phyloP scores from a whole-genome alignment of 2,888 invertebrate species.

The Phyllotreta cruciferae region DNA sequence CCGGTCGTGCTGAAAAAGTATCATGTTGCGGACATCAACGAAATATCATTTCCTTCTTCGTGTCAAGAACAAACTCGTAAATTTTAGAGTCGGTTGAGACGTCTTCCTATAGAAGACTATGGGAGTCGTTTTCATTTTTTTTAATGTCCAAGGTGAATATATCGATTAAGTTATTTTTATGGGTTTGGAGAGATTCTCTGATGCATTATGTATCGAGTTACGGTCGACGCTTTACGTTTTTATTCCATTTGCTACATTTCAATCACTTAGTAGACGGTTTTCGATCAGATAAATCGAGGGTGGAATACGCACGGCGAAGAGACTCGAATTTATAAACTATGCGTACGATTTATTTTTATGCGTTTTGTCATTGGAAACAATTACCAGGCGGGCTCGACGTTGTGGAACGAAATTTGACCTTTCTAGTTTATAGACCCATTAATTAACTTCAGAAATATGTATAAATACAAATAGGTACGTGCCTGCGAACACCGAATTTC shows the following conservation, averaged over 20 bases:
- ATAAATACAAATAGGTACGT: conserved; percentile 5
- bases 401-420: conserved; percentile 8
- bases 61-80: conserved; percentile 5
- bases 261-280: too few relatives aligned
- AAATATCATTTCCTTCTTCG: conserved; percentile 13
- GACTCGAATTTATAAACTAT: too few relatives aligned
- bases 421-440: conserved; percentile 10
- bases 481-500: neutral
- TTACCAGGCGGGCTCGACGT: neutral
- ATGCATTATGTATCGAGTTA: too few relatives aligned
- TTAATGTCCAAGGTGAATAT: conserved; percentile 8
- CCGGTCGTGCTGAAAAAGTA: conserved; percentile 14
- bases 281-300: too few relatives aligned
- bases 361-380: conserved; percentile 5
- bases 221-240: too few relatives aligned
- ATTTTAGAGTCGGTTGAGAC: conserved; percentile 5
- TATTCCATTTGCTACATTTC: too few relatives aligned
- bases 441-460: neutral
- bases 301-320: too few relatives aligned
- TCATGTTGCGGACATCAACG: conserved; percentile 8
- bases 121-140: conserved; percentile 5
- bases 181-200: neutral
- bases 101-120: conserved; percentile 15
- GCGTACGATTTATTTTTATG: conserved; percentile 1
- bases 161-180: conserved; percentile 16